These are phyloP conservation scores for Craterocephalus amniculus DNA, from an alignment of 2,797 vertebrate species.

Conservation along the genomic window DNA sequence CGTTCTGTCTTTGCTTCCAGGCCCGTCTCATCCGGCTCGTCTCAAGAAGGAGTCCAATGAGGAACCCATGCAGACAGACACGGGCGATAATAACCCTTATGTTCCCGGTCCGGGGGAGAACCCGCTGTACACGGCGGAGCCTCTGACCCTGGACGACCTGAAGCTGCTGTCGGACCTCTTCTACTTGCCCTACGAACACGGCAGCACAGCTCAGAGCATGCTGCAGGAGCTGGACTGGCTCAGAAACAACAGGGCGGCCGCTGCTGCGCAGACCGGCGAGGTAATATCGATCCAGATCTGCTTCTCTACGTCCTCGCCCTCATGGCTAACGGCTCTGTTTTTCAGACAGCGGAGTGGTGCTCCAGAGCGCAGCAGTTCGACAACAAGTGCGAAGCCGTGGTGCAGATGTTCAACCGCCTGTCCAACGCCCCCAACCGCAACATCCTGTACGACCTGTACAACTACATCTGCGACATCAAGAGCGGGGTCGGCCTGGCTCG, in stretches of 20 bases:
- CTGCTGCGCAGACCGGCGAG: constrained; percentile 56
- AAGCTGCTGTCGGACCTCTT: constrained; percentile 94
- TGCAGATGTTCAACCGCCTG: constrained; percentile 97
- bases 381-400: constrained; percentile 90
- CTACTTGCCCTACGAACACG: constrained; percentile 96
- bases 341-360: constrained; percentile 90
- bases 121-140: constrained; percentile 91
- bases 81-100: constrained; percentile 72
- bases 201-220: constrained; percentile 90
- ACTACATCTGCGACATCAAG: constrained; percentile 99
- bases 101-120: constrained; percentile 90
- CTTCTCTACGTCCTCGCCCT: not conserved
- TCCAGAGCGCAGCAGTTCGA: constrained; percentile 90
- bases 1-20: constrained; percentile 9
- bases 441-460: constrained; percentile 97
- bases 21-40: constrained; percentile 34
- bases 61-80: constrained; percentile 96
- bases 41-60: constrained; percentile 79
- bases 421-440: constrained; percentile 95
- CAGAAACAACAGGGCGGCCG: constrained; percentile 85
- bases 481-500: constrained; percentile 95
- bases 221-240: constrained; percentile 96
- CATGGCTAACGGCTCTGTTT: too few relatives aligned
- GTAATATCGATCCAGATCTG: constrained; percentile 17
- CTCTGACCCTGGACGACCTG: constrained; percentile 91